A percentile compares a stretch with the other conserved stretches of the same genome.
Evolutionary conservation across 2,113 vertebrate species (phyloP).

Genomic region (Psilopogon haemacephalus): DNA sequence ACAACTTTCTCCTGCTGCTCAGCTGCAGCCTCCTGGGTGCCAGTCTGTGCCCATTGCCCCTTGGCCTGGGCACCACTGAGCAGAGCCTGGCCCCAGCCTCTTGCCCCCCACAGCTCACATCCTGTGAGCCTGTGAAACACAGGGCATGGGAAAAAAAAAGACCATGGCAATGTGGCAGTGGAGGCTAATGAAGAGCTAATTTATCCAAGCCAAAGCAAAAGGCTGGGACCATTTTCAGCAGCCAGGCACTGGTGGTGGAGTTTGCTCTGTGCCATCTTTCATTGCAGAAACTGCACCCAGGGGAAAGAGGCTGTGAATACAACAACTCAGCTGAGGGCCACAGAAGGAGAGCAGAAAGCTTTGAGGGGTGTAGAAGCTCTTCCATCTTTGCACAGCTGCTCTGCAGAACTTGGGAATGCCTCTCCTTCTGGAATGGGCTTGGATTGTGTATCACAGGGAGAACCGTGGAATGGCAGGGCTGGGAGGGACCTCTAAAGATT

Average conservation of each 20-base stretch:
- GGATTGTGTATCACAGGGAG: not conserved
- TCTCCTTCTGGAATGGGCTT: not conserved
- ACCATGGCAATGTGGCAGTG: not conserved
- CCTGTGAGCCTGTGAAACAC: not conserved
- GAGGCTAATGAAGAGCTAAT: slow-evolving; percentile 6
- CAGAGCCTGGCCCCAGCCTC: too few species aligned
- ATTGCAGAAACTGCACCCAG: not conserved
- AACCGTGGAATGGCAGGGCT: not conserved
- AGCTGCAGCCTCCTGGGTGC: too few species aligned
- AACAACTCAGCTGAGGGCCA: slow-evolving; percentile 18
- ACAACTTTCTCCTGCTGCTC: too few species aligned
- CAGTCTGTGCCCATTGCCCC: too few species aligned
- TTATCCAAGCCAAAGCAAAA: not conserved
- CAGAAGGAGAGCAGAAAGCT: not conserved
- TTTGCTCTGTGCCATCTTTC: not conserved
- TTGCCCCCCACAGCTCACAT: too few species aligned
- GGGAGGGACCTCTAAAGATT: too few species aligned
- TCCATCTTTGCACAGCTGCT: not conserved
- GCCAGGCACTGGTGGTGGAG: not conserved
- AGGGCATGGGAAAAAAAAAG: not conserved
- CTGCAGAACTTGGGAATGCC: slow-evolving; percentile 1
- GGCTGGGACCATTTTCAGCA: not conserved
- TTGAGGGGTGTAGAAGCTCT: not conserved
- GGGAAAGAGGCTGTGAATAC: not conserved
- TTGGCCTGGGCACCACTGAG: too few species aligned